Evolutionary conservation across 1,140 invertebrate species (phyloP).

Genomic region (Dendroctonus valens): DNA sequence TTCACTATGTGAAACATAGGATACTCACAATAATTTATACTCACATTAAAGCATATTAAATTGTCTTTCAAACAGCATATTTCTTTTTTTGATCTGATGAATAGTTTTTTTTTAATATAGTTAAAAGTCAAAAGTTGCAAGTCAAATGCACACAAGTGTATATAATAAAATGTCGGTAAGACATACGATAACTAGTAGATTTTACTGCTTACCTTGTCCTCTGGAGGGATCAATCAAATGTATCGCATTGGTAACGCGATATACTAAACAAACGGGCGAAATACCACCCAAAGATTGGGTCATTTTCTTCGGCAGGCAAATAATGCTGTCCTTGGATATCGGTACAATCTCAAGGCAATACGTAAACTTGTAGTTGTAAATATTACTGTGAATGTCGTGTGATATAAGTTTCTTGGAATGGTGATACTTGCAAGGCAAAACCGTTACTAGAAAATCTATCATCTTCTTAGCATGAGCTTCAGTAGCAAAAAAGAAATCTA

Average conservation of each 20-base stretch:
- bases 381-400: conserved; percentile 96
- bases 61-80: no score
- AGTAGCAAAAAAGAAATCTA: conserved; percentile 93
- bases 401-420: conserved; percentile 95
- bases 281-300: conserved; percentile 91
- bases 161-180: no score
- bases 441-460: conserved; percentile 87
- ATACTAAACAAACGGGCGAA: conserved; percentile 84
- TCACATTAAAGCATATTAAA: no score
- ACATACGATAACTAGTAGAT: no score
- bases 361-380: conserved; percentile 95
- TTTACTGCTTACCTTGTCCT: conserved; percentile 72
- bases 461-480: conserved; percentile 93
- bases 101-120: no score
- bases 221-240: conserved; percentile 92
- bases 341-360: conserved; percentile 95
- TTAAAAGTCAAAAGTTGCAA: no score
- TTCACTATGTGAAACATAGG: no score
- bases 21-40: no score
- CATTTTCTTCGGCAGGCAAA: conserved; percentile 87
- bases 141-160: no score
- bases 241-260: conserved; percentile 84
- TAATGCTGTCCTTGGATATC: conserved; percentile 93
- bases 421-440: conserved; percentile 83
- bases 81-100: no score